phyloP scores from a whole-genome alignment of 2,797 vertebrate species.

The Coccyzus lansbergi region DNA sequence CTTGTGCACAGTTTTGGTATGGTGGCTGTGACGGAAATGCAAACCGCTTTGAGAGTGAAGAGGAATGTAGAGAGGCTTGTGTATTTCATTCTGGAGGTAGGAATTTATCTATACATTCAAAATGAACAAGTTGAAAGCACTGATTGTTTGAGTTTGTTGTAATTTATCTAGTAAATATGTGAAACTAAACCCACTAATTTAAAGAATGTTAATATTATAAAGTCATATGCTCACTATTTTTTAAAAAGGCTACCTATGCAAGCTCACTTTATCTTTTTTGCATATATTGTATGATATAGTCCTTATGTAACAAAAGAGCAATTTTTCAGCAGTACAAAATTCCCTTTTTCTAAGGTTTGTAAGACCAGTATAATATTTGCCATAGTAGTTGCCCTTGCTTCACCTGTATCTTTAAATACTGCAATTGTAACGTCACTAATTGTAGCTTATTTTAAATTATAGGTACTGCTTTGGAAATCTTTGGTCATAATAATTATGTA shows the following conservation, averaged over 20 bases:
- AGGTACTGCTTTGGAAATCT: neutral
- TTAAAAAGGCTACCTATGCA: neutral
- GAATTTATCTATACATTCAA: neutral
- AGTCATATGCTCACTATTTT: neutral
- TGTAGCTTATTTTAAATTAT: neutral
- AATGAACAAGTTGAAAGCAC: neutral
- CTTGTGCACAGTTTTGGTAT: constrained; percentile 91
- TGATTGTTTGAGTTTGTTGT: neutral
- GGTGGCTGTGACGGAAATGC: constrained; percentile 86
- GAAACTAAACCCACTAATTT: neutral
- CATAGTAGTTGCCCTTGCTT: neutral
- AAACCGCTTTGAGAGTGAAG: constrained; percentile 86
- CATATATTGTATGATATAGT: neutral
- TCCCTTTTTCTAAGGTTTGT: neutral
- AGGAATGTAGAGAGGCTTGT: constrained; percentile 84
- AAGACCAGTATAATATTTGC: neutral
- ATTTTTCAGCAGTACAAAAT: neutral
- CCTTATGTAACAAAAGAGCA: neutral
- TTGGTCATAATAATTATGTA: neutral
- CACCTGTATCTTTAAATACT: neutral
- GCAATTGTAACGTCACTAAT: neutral
- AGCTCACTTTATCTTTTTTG: neutral
- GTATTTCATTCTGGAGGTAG: constrained; percentile 77
- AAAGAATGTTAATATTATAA: neutral
- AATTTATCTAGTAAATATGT: neutral